These are phyloP conservation scores for Dyspetes luteomarginatus DNA, from an alignment of 2,888 invertebrate genomes.

Conservation along the genomic window DNA sequence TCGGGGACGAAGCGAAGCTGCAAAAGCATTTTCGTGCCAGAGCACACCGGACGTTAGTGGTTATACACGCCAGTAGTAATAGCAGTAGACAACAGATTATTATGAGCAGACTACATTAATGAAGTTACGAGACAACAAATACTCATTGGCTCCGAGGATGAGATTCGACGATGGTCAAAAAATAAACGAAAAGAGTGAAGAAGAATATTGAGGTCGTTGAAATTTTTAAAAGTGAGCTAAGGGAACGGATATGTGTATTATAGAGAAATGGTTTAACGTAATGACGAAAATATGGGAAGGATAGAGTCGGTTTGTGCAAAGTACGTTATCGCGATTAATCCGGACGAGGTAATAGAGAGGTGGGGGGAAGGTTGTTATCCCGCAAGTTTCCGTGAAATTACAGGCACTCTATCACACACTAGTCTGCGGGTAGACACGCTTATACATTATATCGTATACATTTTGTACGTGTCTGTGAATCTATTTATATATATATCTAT, in stretches of 20 bases:
- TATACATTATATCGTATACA: neutral
- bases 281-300: slow-evolving; percentile 23
- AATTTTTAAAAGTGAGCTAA: slow-evolving; percentile 11
- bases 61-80: slow-evolving; percentile 20
- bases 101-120: slow-evolving; percentile 56
- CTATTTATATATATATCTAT: neutral
- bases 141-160: slow-evolving; percentile 1
- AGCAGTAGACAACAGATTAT: slow-evolving; percentile 15
- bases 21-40: slow-evolving; percentile 36
- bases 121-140: slow-evolving; percentile 55
- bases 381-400: slow-evolving; percentile 57
- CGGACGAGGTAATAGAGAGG: slow-evolving; percentile 11
- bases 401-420: slow-evolving; percentile 60
- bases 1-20: slow-evolving; percentile 36
- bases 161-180: slow-evolving; percentile 27
- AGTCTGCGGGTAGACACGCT: slow-evolving; percentile 38
- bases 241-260: neutral
- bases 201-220: neutral
- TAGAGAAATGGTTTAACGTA: slow-evolving; percentile 8
- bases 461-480: too few relatives aligned
- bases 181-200: neutral
- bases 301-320: slow-evolving; percentile 20
- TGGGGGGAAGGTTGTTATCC: slow-evolving; percentile 56
- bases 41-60: slow-evolving; percentile 44
- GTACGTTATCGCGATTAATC: slow-evolving; percentile 46